Evolutionary conservation across 2,888 invertebrate species (phyloP).

Genomic region (Platycheirus albimanus): DNA sequence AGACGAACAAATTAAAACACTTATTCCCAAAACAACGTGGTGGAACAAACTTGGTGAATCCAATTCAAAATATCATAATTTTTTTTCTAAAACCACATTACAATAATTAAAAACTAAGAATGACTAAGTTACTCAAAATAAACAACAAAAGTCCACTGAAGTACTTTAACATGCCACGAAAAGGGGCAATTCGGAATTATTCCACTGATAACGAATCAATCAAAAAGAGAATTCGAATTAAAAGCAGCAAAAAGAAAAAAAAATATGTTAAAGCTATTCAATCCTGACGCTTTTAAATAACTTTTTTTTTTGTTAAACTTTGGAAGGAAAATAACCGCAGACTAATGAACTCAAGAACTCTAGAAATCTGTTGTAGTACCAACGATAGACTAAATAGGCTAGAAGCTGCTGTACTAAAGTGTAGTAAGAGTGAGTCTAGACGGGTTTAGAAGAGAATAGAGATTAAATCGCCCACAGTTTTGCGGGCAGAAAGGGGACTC

Average conservation of each 20-base stretch:
- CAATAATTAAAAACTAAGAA: not conserved
- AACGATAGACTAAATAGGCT: conserved; percentile 35
- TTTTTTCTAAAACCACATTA: not conserved
- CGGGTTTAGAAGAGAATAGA: conserved; percentile 42
- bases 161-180: not conserved
- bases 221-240: not conserved
- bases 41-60: too few species aligned
- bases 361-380: conserved; percentile 42
- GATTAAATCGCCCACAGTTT: conserved; percentile 19
- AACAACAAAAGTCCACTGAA: not conserved
- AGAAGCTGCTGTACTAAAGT: conserved; percentile 11
- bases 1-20: not conserved
- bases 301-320: conserved; percentile 8
- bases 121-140: not conserved
- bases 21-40: too few species aligned
- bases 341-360: conserved; percentile 38
- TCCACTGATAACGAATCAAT: conserved; percentile 13
- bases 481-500: conserved; percentile 1
- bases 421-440: conserved; percentile 34
- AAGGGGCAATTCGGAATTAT: not conserved
- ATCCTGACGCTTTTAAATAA: not conserved
- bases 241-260: not conserved
- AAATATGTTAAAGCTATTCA: not conserved
- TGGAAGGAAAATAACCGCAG: conserved; percentile 14
- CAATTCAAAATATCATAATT: not conserved